Percentiles rank a stretch among this genome's conserved stretches.
These are phyloP conservation scores for Smithornis capensis DNA, from an alignment of 2,113 vertebrate species.

Conservation along the genomic window DNA sequence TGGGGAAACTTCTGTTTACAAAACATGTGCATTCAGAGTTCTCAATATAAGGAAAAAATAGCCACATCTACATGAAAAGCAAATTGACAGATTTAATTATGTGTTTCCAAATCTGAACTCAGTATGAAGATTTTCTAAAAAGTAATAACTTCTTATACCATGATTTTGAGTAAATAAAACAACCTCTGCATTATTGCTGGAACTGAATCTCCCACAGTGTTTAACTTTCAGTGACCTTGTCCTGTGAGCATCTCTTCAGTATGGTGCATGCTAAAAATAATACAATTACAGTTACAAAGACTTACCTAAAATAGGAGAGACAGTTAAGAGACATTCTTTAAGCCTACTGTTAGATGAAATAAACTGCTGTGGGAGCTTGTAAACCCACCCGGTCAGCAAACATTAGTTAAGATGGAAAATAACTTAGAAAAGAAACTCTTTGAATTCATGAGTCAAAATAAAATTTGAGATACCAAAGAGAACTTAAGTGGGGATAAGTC, in stretches of 20 bases:
- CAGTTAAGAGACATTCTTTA: conserved; percentile 23
- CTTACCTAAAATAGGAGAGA: conserved; percentile 31
- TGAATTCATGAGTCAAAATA: background rate
- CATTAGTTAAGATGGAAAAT: background rate
- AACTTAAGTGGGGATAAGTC: background rate
- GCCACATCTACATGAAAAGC: conserved; percentile 42
- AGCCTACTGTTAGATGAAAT: background rate
- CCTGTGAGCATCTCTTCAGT: conserved; percentile 41
- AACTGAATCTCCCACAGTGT: conserved; percentile 47
- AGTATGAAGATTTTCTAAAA: background rate
- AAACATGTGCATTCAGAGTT: conserved; percentile 18
- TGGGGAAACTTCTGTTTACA: conserved; percentile 45
- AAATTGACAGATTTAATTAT: conserved; percentile 53
- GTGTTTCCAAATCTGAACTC: conserved; percentile 44
- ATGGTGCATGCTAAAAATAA: conserved; percentile 52
- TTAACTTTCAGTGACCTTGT: conserved; percentile 63
- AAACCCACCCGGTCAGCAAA: background rate
- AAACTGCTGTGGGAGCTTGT: background rate
- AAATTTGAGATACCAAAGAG: background rate
- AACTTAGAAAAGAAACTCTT: background rate
- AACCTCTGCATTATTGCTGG: conserved; percentile 54
- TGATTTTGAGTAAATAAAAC: conserved; percentile 32
- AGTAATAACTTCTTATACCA: conserved; percentile 17
- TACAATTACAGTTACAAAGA: conserved; percentile 29
- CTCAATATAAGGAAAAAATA: conserved; percentile 24